Conservation (phyloP, 2,797 vertebrate genomes). For the Synanceia verrucosa region DNA sequence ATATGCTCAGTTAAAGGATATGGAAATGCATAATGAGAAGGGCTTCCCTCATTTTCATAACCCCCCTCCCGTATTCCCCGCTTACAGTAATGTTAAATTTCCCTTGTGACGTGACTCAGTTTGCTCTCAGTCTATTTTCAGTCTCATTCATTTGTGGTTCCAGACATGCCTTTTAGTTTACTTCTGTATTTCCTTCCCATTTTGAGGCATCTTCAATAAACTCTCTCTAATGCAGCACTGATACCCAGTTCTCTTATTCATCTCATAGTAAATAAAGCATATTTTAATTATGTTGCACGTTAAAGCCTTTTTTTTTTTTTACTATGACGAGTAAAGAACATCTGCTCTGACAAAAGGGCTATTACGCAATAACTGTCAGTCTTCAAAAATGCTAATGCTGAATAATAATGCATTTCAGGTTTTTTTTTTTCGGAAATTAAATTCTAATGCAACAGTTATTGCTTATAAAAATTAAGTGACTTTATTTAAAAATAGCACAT, state of each 20-base stretch:
- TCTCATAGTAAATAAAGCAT: slow-evolving; percentile 24
- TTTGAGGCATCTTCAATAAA: not conserved
- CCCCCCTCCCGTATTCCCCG: not conserved
- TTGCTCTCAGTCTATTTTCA: slow-evolving; percentile 28
- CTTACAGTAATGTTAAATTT: slow-evolving; percentile 34
- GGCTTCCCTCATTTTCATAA: slow-evolving; percentile 66
- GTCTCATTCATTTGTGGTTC: slow-evolving; percentile 41
- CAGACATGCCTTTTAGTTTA: slow-evolving; percentile 41
- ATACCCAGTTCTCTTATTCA: slow-evolving; percentile 8
- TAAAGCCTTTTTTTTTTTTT: not conserved
- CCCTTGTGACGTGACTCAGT: slow-evolving; percentile 16
- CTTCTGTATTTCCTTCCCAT: slow-evolving; percentile 51
- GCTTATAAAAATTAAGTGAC: no score
- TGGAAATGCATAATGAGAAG: slow-evolving; percentile 39
- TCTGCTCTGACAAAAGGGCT: not conserved
- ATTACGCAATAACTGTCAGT: not conserved
- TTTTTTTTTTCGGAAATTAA: not conserved
- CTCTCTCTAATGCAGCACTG: not conserved
- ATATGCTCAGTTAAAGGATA: slow-evolving; percentile 1
- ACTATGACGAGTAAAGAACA: not conserved
- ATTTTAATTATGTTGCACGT: not conserved
- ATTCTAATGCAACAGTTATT: not conserved
- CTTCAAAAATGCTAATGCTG: not conserved
- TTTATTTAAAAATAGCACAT: not conserved
- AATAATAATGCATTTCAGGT: not conserved